phyloP scores from a whole-genome alignment of 1,140 invertebrate genomes.

The Vanessa tameamea region DNA sequence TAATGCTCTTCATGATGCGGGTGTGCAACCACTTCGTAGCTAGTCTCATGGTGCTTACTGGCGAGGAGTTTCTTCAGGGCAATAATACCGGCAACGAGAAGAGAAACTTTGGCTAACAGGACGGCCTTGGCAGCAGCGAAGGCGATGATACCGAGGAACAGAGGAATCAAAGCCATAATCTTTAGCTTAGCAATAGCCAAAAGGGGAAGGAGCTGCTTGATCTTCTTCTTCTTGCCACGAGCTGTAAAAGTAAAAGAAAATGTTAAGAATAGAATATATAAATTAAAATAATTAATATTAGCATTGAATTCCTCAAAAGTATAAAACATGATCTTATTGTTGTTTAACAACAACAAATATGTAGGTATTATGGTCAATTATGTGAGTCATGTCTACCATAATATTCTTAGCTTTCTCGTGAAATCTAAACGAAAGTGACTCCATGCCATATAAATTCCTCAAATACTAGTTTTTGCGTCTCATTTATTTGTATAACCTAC shows the following conservation, averaged over 20 bases:
- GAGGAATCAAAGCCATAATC: conserved; percentile 87
- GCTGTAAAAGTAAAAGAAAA: conserved; percentile 72
- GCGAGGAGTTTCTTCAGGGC: conserved; percentile 89
- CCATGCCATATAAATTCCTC: conserved; percentile 28
- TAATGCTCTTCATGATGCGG: conserved; percentile 84
- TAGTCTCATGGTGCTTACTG: conserved; percentile 84
- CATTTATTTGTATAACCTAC: conserved; percentile 13
- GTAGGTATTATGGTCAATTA: not conserved
- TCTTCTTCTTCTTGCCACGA: conserved; percentile 87
- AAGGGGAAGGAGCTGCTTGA: conserved; percentile 87
- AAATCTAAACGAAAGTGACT: conserved; percentile 38
- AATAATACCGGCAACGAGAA: conserved; percentile 88
- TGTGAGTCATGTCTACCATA: not conserved
- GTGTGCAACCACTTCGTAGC: conserved; percentile 88
- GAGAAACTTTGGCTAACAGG: conserved; percentile 89
- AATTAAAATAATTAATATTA: not conserved
- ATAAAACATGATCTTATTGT: too few relatives aligned
- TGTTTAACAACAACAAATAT: not conserved
- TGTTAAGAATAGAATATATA: too few relatives aligned
- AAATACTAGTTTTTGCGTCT: conserved; percentile 27
- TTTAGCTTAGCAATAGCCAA: conserved; percentile 89
- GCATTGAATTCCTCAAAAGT: not conserved
- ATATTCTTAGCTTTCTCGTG: conserved; percentile 14
- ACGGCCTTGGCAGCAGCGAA: conserved; percentile 92
- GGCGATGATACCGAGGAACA: conserved; percentile 88